Base-by-base conservation (phyloP, 2,113 vertebrate genomes). In the Oplegnathus fasciatus region DNA sequence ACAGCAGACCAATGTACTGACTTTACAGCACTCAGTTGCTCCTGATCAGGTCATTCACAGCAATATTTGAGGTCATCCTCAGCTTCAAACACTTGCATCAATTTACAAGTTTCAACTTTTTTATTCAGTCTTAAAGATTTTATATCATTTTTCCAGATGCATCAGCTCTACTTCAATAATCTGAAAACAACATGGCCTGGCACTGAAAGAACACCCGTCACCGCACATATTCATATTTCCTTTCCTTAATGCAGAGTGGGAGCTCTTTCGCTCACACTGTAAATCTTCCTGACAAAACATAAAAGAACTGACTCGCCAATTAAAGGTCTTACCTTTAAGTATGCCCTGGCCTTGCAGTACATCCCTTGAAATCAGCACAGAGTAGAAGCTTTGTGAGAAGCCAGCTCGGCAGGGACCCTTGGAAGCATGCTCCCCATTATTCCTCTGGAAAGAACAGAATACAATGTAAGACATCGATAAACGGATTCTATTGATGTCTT, bases 301-400 rank as follows among this genome's bases (percentile, higher is more conserved):
- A 85, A 79, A 78, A 64, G 46, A 48, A 65, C 24, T n/a, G 44
- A 68, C 42, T 55, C 2, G 58, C 71, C 72, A 71, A 65, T 83
- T 69, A 83, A 70, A 76, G 32, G 71, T 28, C 92, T 93, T 94
- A 96, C 95, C 95, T 96, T 95, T 95, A 34, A 80, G 85, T 75
- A 94, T 83, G 86, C 73, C 88, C 82, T 83, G 91, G 86, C 92
- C 89, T 91, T 90, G 91, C 86, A 95, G 84, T 92, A 94, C 91
- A 94, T 96, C 94, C 95, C 90, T 95, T 80, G 95, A 92, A 93
- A 96, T 88, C 81, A 92, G 87, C 88, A 96, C 82, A 57, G 95
- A 94, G 89, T 96, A 96, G 93, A 95, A 94, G 90, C 93, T 95
- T 88, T 95, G 95, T 52, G 95, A 94, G 92, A 96, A 96, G 91